Evolutionary conservation across 2,797 vertebrate genomes (phyloP).

Genomic region (Miichthys miiuy): DNA sequence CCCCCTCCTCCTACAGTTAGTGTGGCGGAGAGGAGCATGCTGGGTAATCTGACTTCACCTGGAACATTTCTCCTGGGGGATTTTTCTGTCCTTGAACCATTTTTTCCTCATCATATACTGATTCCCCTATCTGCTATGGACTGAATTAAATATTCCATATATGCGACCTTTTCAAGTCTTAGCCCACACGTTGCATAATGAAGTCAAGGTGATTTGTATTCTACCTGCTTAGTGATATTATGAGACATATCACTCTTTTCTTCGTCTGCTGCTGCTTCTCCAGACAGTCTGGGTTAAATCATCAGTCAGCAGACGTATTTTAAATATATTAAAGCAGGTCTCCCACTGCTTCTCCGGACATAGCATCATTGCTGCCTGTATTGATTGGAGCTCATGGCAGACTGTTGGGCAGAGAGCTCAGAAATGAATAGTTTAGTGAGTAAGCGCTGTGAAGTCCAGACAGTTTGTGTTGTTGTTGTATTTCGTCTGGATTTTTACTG

Average conservation of each 20-base stretch:
- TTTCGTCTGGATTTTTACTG: background rate
- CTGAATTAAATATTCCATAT: conserved; percentile 33
- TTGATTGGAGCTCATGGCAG: conserved; percentile 30
- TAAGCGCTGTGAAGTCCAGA: background rate
- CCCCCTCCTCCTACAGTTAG: conserved; percentile 17
- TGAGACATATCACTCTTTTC: conserved; percentile 15
- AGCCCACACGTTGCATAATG: conserved; percentile 17
- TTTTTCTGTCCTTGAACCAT: conserved; percentile 67
- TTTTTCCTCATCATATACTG: conserved; percentile 31
- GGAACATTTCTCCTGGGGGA: conserved; percentile 56
- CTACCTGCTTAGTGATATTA: conserved; percentile 21
- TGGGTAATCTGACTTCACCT: conserved; percentile 80
- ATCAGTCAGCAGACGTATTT: conserved; percentile 17
- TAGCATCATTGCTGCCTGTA: conserved; percentile 1
- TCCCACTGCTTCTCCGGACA: conserved; percentile 19
- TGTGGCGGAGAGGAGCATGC: conserved; percentile 60
- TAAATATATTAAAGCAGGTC: conserved; percentile 24
- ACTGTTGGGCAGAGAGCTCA: background rate
- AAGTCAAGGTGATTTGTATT: background rate
- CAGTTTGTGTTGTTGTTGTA: background rate
- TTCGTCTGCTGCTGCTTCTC: conserved; percentile 18
- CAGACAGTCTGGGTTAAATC: conserved; percentile 1
- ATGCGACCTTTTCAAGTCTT: conserved; percentile 16
- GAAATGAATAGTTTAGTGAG: conserved; percentile 15
- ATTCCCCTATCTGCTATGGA: background rate